phyloP scores from a whole-genome alignment of 2,113 vertebrate genomes.

The Chloropsis hardwickii region DNA sequence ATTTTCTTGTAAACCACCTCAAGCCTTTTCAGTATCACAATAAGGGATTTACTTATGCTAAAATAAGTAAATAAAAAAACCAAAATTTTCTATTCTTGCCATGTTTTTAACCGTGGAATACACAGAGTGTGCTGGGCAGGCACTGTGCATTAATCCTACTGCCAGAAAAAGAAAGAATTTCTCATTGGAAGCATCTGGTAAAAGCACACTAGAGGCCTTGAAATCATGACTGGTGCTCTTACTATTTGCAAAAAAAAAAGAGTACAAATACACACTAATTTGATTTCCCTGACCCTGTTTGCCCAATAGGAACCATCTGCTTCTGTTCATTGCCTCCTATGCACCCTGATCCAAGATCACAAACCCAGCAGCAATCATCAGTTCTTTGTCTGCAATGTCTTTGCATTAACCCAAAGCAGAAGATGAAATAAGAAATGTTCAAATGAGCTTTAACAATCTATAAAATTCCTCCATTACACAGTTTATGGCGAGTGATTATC shows the following conservation, averaged over 20 bases:
- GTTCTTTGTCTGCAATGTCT: background rate
- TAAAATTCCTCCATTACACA: background rate
- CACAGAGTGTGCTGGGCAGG: background rate
- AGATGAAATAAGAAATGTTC: background rate
- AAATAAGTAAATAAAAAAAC: background rate
- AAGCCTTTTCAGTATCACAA: background rate
- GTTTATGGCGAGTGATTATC: conserved; percentile 20
- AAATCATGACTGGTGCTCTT: background rate
- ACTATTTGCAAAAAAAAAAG: background rate
- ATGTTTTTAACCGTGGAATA: background rate
- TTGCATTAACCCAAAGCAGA: background rate
- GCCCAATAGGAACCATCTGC: conserved; percentile 26
- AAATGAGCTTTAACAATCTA: conserved; percentile 18
- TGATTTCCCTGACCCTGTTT: background rate
- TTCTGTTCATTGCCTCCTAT: background rate
- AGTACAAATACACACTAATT: background rate
- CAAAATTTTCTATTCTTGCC: background rate
- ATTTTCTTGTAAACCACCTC: background rate
- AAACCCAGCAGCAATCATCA: background rate
- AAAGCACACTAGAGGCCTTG: background rate
- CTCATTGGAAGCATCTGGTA: background rate
- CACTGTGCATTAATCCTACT: background rate
- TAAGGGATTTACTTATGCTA: background rate
- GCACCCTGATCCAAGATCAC: background rate
- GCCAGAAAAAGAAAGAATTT: background rate